Base-by-base conservation (phyloP, 2,113 vertebrate genomes). In the Heteronetta atricapilla region DNA sequence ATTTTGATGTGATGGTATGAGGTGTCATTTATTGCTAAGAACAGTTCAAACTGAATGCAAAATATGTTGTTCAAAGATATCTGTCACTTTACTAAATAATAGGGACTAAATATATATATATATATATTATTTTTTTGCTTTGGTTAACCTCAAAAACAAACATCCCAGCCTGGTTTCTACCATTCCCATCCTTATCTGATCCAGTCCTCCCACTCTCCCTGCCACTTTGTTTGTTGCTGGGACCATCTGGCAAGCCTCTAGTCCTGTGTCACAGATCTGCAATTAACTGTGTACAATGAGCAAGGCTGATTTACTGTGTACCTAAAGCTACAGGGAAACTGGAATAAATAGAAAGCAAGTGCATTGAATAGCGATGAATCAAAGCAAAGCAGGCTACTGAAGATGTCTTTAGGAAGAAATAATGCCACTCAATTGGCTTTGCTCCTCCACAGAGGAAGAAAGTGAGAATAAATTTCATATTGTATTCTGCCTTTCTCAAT, bases 361-460 rank as follows among this genome's bases (percentile, higher is more conserved):
- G 78, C 56, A 88, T 52, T 88, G 80, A 87, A 95, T 69, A 91
- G 69, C 52, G 93, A 90, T 96, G 94, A 96, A 93, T 97, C 79
- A 97, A 82, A 88, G 70, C 83, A 81, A 96, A 95, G 74, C n/a
- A 94, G 74, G 56, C 77, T 81, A 64, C 67, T 76, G 70, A 91
- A 86, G 82, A 91, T 93, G 80, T 82, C 93, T 81, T 81, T 56
- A 56, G 82, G 64, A 94, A 88, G 60, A 87, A 94, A 94, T 91
- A 95, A 93, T 90, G 82, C 38, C 53, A 75, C 86, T 89, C 68
- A 52, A 29, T 63, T 81, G 81, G 67, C 79, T 82, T 93, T 88
- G 76, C 85, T 91, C 53, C 75, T 93, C 68, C 81, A 69, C 74
- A 63, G 81, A 86, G 74, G 23, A 90, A 38, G 73, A 84, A 90